These are phyloP conservation scores for Coptodon bakossiorum DNA, from an alignment of 2,113 vertebrate genomes.

Conservation along the genomic window DNA sequence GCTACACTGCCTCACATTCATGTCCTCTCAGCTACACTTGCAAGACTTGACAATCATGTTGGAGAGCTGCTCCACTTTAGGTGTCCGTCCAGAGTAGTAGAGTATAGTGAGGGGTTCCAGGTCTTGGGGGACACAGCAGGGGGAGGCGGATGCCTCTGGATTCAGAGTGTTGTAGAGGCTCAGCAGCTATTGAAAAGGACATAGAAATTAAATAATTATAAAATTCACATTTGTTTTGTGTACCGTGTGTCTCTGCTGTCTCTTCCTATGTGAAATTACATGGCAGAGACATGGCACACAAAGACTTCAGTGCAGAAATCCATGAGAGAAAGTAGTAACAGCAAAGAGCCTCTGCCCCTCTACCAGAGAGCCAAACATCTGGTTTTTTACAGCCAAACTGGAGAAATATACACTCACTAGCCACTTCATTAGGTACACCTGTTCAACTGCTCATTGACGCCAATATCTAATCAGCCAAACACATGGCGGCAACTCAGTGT, in stretches of 20 bases:
- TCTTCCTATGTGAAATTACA: background rate
- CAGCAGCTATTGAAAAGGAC: slow-evolving; percentile 75
- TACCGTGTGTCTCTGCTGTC: background rate
- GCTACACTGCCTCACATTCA: background rate
- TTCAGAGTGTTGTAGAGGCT: slow-evolving; percentile 92
- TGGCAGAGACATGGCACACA: background rate
- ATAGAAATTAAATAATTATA: background rate
- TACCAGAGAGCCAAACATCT: background rate
- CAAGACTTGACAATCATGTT: slow-evolving; percentile 98
- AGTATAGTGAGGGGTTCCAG: slow-evolving; percentile 92
- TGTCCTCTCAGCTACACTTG: slow-evolving; percentile 86
- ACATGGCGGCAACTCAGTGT: background rate
- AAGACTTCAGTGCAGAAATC: background rate
- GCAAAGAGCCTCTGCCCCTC: background rate
- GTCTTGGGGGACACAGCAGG: slow-evolving; percentile 92
- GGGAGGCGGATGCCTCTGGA: slow-evolving; percentile 85
- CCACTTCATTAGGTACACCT: background rate
- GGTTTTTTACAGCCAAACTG: background rate
- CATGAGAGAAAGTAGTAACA: background rate
- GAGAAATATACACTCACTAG: background rate
- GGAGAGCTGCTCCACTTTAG: slow-evolving; percentile 93
- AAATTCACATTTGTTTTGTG: background rate
- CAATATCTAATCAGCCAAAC: background rate
- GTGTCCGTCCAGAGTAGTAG: slow-evolving; percentile 89
- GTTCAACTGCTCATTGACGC: background rate